Base-by-base conservation (phyloP, 2,797 vertebrate genomes). In the Aselliscus stoliczkanus region DNA sequence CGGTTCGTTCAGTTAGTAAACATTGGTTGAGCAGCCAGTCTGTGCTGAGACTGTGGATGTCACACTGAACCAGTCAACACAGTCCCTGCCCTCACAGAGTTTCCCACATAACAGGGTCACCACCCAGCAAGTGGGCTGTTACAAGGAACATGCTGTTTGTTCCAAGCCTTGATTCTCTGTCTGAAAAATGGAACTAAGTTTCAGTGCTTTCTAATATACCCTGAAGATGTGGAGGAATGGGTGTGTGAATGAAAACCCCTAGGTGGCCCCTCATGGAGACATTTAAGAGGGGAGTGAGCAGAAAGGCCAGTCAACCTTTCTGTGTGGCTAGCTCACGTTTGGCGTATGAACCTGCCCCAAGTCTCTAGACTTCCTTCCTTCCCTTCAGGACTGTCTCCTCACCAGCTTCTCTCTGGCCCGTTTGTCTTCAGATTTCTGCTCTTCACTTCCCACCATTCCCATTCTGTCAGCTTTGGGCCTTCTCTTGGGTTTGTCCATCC, bases 391-490 rank as follows among this genome's bases (percentile, higher is more conserved):
- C 31, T 70, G n/a, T 52, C 54, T 58, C 34, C 7, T 52, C 4
- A 0, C 37, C 34, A 5, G 17, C 4, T 31, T 76, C 73, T 92
- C 84, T 52, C 20, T n/a, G 54, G 52, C 67, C 52, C 50, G 2
- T 25, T 56, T 54, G 50, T 37, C 64, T 34, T n/a, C 42, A 50
- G 18, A n/a, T n/a, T 52, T 72, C 39, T 81, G 34, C 34, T 72
- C n/a, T 44, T 34, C 25, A 67, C 73, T 90, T n/a, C 91, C 84
- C 79, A 17, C 18, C 0, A 56, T 39, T 37, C 65, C 21, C 34
- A 44, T 76, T 95, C 96, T 14, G n/a, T 86, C 69, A 42, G 56
- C 58, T 31, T 54, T 70, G 94, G 97, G 92, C 69, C 84, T 85
- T 91, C 83, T 88, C 65, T 77, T 89, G 87, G 27, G 60, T 13